These are phyloP conservation scores for Neoseiulus cucumeris DNA, from an alignment of 1,140 invertebrate genomes.

Conservation along the genomic window DNA sequence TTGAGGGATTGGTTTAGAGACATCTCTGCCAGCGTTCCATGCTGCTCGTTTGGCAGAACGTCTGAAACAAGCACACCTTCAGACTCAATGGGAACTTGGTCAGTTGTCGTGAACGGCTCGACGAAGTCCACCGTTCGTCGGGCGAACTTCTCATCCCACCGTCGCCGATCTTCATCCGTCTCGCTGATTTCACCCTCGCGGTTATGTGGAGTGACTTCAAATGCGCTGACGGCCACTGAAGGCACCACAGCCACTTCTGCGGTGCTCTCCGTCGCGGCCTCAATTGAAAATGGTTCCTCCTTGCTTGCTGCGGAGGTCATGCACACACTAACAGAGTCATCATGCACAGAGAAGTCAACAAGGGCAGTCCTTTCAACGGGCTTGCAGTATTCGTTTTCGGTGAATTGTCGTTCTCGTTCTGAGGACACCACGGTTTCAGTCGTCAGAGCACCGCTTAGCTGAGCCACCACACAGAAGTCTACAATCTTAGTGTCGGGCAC, in stretches of 20 bases:
- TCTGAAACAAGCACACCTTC: neutral
- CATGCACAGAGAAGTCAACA: slow-evolving; percentile 7
- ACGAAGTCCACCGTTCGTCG: neutral
- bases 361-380: neutral
- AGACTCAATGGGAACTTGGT: neutral
- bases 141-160: neutral
- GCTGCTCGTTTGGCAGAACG: neutral
- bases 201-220: slow-evolving; percentile 4
- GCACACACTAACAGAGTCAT: slow-evolving; percentile 9
- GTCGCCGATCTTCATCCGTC: neutral
- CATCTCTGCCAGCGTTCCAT: neutral
- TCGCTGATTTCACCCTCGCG: neutral
- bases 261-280: neutral
- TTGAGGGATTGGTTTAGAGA: slow-evolving; percentile 3
- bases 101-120: neutral
- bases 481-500: slow-evolving; percentile 8
- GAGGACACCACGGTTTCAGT: slow-evolving; percentile 7
- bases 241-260: neutral
- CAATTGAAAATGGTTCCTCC: slow-evolving; percentile 4
- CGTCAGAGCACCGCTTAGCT: neutral
- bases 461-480: slow-evolving; percentile 10
- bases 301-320: slow-evolving; percentile 11
- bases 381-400: neutral
- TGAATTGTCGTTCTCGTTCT: neutral
- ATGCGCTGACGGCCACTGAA: neutral